Base-by-base conservation (phyloP, 1,140 invertebrate genomes). In the Drosophila lowei region DNA sequence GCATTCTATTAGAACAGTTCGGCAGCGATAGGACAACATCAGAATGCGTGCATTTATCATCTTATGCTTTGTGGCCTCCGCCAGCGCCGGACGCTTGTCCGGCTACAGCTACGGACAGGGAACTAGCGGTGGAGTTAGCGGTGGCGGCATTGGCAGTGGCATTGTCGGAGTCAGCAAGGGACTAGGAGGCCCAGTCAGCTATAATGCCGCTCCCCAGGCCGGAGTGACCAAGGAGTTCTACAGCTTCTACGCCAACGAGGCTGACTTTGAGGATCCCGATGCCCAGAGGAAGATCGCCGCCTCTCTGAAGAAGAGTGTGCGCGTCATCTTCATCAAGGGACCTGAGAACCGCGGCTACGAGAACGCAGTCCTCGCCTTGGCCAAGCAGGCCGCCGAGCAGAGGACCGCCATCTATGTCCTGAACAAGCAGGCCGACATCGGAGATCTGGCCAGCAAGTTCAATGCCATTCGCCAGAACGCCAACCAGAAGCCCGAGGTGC, bases 361-460 rank as follows among this genome's bases (percentile, higher is more conserved):
- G 64, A 81, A 88, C 23, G 83, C 83, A 8, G 83, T 77, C 38
- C 61, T 88, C 28, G 77, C 83, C 7, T 23, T 88, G 55, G 83
- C 83, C 55, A 88, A 88, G 34, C 77, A 86, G 63, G 83, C 83
- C 15, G 83, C 83, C 58, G 71, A 88, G 55, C 83, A 88, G 46
- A 63, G 78, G 44, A 88, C 83, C 9, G 83, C 83, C 46, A 88
- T 90, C 48, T 90, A 90, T 60, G 78, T 90, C 0, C 63, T 90
- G 1, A 74, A 86, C 62, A 90, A 90, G 47, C 89, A 90, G 52
- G 67, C 72, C 6, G 89, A 90, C 49, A 67, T 90, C 49, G 61
- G 58, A 11, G 83, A 76, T 28, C 49, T 90, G 72, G 89, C 88
- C 21, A 71, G 86, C 52, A 89, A 90, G 60, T 81, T 90, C 57